Percentiles rank a stretch among this genome's conserved stretches.
These are phyloP conservation scores for Lasioglossum vierecki DNA, from an alignment of 2,888 invertebrate genomes.

Conservation along the genomic window DNA sequence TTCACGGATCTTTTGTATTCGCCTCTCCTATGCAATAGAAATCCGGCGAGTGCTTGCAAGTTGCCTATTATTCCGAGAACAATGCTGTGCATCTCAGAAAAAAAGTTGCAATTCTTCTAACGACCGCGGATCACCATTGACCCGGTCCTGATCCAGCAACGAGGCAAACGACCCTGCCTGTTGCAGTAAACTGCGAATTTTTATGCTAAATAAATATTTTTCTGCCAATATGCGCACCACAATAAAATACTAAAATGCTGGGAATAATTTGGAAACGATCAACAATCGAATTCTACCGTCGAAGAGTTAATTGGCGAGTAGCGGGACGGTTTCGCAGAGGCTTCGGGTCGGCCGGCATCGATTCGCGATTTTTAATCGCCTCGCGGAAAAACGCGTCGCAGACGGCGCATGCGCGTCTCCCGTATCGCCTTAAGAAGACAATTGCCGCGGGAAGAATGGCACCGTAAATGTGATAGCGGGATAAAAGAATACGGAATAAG, in stretches of 20 bases:
- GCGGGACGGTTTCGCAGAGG: neutral
- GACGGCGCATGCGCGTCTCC: constrained; percentile 45
- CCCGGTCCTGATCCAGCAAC: neutral
- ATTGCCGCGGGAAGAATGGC: constrained; percentile 77
- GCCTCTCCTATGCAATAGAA: neutral
- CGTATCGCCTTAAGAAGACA: constrained; percentile 73
- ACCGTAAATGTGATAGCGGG: constrained; percentile 77
- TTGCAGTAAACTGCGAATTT: neutral
- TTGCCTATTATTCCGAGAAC: neutral
- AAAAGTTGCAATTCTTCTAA: neutral
- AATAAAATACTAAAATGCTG: too few species aligned
- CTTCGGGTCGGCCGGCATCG: constrained; percentile 28
- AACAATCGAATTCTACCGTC: neutral
- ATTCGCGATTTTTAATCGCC: constrained; percentile 54
- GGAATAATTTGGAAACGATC: neutral
- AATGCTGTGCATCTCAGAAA: neutral
- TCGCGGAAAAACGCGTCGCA: constrained; percentile 33
- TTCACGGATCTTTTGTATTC: neutral
- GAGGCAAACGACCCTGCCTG: neutral
- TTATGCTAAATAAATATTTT: neutral
- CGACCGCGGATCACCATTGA: too few species aligned
- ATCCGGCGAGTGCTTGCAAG: neutral
- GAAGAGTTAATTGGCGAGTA: neutral
- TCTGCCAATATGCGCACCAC: too few species aligned
- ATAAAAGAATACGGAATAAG: constrained; percentile 81